Evolutionary conservation across 2,113 vertebrate genomes (phyloP), one percentile per base, ranked within the genome.

Genomic region (Cygnus buccinator): DNA sequence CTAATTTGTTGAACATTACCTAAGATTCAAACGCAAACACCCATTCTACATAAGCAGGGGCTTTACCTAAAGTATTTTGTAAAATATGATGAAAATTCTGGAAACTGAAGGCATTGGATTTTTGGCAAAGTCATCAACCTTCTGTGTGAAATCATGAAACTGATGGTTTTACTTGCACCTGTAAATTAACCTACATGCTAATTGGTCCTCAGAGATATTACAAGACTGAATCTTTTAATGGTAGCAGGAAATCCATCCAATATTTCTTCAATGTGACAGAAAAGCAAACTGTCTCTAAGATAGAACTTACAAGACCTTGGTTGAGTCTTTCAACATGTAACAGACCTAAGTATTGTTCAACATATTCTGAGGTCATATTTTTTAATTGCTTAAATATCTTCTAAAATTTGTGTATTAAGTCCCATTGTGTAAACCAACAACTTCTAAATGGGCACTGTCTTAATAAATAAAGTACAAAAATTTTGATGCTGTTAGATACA

Each of bases 401-500:
- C 9, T 20, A 70, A 16, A 52, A 52, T 55, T 61, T 71, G 4
- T 46, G 25, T 26, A n/a, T 93, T 46, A 29, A 4, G 11, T 89
- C 13, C 22, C 70, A 15, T 43, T 48, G 8, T 59, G 6, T 43
- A 52, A 83, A 39, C 37, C 15, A 16, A 52, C 13, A 59, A 87
- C 79, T 3, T 11, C 41, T 22, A 29, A 22, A 62, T 41, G 21
- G 80, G 2, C 19, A 50, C 3, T 57, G 5, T 39, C 68, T 12
- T 5, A 39, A 10, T 11, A 61, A 70, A 39, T 26, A 39, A 6
- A 46, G 13, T 3, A 55, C 63, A 93, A 87, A 55, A 48, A 3
- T 0, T 1, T 0, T 11, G 11, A 9, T 66, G 21, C 2, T 61
- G 17, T 59, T n/a, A 62, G 18, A 71, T 7, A 55, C 8, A 71